Evolutionary conservation across 1,140 invertebrate genomes (phyloP).

Genomic region (Drosophila hydei): DNA sequence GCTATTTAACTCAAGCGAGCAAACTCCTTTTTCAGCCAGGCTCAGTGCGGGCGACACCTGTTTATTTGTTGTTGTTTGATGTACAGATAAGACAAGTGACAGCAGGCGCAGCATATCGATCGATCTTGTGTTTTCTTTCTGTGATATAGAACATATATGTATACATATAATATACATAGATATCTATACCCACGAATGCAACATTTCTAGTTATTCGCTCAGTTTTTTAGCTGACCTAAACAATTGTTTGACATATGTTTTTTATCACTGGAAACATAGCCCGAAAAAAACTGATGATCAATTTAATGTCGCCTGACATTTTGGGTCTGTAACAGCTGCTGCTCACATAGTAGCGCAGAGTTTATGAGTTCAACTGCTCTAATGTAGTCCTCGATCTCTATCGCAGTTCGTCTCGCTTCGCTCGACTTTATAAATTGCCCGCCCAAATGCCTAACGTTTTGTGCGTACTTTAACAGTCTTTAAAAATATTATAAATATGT

Average conservation of each 20-base stretch:
- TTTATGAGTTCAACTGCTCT: constrained; percentile 25
- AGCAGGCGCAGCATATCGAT: no score
- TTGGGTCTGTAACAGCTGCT: constrained; percentile 44
- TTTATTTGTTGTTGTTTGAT: no score
- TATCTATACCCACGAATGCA: no score
- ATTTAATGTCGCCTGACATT: constrained; percentile 37
- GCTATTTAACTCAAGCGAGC: no score
- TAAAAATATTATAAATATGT: constrained; percentile 39
- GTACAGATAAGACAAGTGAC: no score
- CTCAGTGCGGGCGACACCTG: no score
- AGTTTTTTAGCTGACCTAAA: background rate
- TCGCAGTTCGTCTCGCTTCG: constrained; percentile 32
- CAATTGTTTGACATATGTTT: constrained; percentile 23
- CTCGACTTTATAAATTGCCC: constrained; percentile 48
- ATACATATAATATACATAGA: no score
- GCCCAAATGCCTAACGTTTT: constrained; percentile 10
- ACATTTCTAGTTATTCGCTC: no score
- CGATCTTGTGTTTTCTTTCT: no score
- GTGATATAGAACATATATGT: no score
- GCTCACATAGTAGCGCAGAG: constrained; percentile 14
- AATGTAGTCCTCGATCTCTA: constrained; percentile 33
- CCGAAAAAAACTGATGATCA: constrained; percentile 39
- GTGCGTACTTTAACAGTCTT: constrained; percentile 9
- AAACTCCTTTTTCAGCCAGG: no score
- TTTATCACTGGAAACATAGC: constrained; percentile 42